phyloP scores from a whole-genome alignment of 2,888 invertebrate genomes.

The Drosophila anomalata region DNA sequence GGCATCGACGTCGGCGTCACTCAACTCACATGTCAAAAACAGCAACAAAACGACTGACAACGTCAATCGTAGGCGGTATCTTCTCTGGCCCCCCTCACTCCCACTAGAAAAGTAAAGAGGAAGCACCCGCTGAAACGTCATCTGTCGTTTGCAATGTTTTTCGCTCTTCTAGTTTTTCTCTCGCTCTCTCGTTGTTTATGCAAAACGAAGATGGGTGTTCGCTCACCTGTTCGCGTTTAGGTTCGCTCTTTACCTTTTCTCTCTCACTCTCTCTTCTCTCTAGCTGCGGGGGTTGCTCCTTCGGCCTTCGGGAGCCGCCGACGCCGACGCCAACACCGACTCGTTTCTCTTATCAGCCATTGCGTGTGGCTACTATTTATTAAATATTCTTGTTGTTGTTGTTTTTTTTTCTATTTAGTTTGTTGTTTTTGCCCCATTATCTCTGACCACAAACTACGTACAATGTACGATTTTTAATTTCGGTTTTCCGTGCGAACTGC shows the following conservation, averaged over 20 bases:
- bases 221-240: not conserved
- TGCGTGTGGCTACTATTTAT: conserved; percentile 63
- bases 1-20: conserved; percentile 21
- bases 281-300: conserved; percentile 41
- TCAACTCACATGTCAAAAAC: conserved; percentile 40
- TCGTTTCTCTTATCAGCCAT: conserved; percentile 59
- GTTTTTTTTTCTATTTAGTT: conserved; percentile 3
- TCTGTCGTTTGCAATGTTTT: conserved; percentile 79
- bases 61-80: conserved; percentile 45
- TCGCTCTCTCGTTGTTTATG: conserved; percentile 30
- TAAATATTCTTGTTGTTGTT: conserved; percentile 49
- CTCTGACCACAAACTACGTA: conserved; percentile 60
- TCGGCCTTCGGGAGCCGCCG: conserved; percentile 36
- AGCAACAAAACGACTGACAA: conserved; percentile 17
- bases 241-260: not conserved
- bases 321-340: not conserved
- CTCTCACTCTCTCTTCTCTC: conserved; percentile 19
- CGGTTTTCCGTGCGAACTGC: conserved; percentile 11
- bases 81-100: not conserved
- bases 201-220: conserved; percentile 42
- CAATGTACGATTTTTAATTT: conserved; percentile 29
- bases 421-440: conserved; percentile 51
- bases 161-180: conserved; percentile 35
- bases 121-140: conserved; percentile 60
- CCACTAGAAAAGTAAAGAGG: conserved; percentile 14